Percentiles rank a stretch among this genome's conserved stretches.
Conservation (phyloP, 2,113 vertebrate species). For the Mustelus asterias region DNA sequence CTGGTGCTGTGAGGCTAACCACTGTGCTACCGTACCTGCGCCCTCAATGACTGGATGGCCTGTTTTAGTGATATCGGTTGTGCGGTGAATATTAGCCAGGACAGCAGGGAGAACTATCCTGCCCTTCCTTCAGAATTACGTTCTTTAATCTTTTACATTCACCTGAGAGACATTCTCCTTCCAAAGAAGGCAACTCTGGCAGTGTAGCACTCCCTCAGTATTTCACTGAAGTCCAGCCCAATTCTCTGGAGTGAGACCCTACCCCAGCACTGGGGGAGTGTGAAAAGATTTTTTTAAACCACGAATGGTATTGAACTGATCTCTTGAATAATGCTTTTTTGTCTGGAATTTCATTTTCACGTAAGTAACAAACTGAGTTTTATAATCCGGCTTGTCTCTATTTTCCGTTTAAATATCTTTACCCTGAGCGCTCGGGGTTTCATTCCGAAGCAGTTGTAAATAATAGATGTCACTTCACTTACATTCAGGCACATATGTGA, state of each 20-base stretch:
- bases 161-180: neutral
- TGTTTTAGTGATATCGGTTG: neutral
- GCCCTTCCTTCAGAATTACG: neutral
- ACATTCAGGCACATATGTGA: neutral
- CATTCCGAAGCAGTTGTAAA: neutral
- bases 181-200: neutral
- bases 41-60: neutral
- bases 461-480: neutral
- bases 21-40: neutral
- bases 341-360: neutral
- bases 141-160: neutral
- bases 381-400: neutral
- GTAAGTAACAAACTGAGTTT: neutral
- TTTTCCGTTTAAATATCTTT: neutral
- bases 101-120: neutral
- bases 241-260: neutral
- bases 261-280: neutral
- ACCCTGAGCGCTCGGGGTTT: neutral
- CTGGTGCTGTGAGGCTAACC: too few relatives aligned
- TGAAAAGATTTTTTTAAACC: neutral
- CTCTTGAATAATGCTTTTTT: neutral
- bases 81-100: neutral
- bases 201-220: neutral
- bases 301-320: neutral
- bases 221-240: neutral